phyloP scores from a whole-genome alignment of 2,888 invertebrate genomes.

The Siphonodentalium dalli region DNA sequence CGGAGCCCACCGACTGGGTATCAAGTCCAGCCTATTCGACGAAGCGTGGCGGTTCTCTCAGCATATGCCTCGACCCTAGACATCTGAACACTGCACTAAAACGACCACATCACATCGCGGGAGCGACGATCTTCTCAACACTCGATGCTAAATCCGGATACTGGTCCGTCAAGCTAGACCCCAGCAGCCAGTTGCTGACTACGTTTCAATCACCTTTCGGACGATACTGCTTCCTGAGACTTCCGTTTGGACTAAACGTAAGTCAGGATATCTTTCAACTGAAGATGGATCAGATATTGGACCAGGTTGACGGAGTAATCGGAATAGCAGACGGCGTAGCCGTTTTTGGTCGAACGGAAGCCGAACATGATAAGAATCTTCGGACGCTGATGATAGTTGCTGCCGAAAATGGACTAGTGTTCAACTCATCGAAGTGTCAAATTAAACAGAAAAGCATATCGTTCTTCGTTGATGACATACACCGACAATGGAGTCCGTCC shows the following conservation, averaged over 20 bases:
- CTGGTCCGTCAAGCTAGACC: background rate
- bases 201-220: conserved; percentile 5
- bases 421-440: too few relatives aligned
- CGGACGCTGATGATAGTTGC: conserved; percentile 23
- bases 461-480: conserved; percentile 9
- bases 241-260: conserved; percentile 1
- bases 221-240: conserved; percentile 2
- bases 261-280: conserved; percentile 4
- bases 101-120: conserved; percentile 9
- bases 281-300: conserved; percentile 7
- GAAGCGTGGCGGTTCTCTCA: conserved; percentile 11
- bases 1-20: conserved; percentile 21
- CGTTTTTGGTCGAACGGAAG: conserved; percentile 2
- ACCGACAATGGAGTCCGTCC: conserved; percentile 1
- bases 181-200: conserved; percentile 7
- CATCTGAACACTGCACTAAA: conserved; percentile 1
- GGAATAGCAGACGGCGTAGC: conserved; percentile 9
- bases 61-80: conserved; percentile 11
- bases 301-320: conserved; percentile 1
- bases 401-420: too few relatives aligned
- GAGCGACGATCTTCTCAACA: background rate
- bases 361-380: background rate
- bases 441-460: too few relatives aligned
- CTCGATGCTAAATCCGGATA: conserved; percentile 1
- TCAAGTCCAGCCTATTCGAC: conserved; percentile 14